These are phyloP conservation scores for Babyrousa celebensis DNA, from an alignment of 2,797 vertebrate species.

Conservation along the genomic window DNA sequence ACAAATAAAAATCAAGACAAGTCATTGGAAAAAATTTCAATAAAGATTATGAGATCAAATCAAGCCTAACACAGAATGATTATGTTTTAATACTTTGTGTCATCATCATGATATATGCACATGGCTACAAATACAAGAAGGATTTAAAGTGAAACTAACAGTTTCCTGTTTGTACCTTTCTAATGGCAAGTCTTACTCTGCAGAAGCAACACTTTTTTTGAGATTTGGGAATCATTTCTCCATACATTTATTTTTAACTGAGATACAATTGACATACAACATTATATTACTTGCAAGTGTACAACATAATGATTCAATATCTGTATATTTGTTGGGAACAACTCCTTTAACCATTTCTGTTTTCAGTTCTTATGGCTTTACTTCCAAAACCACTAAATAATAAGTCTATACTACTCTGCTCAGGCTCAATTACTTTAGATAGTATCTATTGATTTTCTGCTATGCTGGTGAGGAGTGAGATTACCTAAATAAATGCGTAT, in stretches of 20 bases:
- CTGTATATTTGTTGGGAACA: neutral
- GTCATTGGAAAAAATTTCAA: neutral
- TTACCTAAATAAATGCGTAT: neutral
- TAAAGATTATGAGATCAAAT: neutral
- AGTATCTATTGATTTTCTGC: neutral
- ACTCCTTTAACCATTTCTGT: neutral
- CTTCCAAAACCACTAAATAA: conserved; percentile 31
- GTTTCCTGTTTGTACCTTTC: neutral
- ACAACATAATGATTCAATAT: neutral
- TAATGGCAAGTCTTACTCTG: neutral
- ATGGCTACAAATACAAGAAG: neutral
- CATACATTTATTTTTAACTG: neutral
- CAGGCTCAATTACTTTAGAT: neutral
- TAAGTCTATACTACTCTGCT: neutral
- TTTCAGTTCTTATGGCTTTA: conserved; percentile 14
- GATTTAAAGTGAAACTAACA: neutral
- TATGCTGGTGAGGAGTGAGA: neutral
- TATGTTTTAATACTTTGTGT: neutral
- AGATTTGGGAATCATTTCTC: neutral
- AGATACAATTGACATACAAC: neutral
- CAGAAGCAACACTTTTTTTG: neutral
- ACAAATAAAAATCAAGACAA: neutral
- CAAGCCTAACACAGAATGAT: neutral
- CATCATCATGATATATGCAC: neutral
- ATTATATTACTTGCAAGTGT: neutral